Percentiles rank a stretch among this genome's conserved stretches.
Conservation (phyloP, 2,113 vertebrate species). For the Stigmatopora argus region DNA sequence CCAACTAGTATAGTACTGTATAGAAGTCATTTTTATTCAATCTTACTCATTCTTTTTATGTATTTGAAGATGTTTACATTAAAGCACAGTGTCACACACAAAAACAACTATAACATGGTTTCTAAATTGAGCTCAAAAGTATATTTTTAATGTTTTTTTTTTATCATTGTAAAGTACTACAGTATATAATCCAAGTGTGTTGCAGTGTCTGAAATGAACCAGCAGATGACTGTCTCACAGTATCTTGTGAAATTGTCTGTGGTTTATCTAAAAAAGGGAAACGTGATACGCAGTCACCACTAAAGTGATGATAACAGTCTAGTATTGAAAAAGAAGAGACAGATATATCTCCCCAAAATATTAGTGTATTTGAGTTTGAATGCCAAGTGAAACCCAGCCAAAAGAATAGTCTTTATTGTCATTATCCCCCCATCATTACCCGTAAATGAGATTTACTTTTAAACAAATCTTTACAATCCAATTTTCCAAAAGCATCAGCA, state of each 20-base stretch:
- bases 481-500: slow-evolving; percentile 15
- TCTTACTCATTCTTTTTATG: too few relatives aligned
- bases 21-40: too few relatives aligned
- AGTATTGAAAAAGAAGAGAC: neutral
- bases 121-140: too few relatives aligned
- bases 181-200: neutral
- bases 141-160: too few relatives aligned
- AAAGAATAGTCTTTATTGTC: too few relatives aligned
- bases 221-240: slow-evolving; percentile 36
- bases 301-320: neutral
- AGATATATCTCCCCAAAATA: neutral
- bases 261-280: neutral
- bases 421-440: neutral
- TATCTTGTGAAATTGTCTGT: neutral
- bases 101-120: too few relatives aligned
- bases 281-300: neutral
- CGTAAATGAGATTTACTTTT: neutral
- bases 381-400: neutral
- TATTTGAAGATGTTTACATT: too few relatives aligned
- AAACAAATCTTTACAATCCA: slow-evolving; percentile 17
- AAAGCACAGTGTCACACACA: too few relatives aligned
- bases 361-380: neutral
- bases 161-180: too few relatives aligned
- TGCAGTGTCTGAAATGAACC: slow-evolving; percentile 31
- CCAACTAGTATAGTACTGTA: too few relatives aligned